These are phyloP conservation scores for Melinaea menophilus DNA, from an alignment of 2,888 invertebrate species.

Conservation along the genomic window DNA sequence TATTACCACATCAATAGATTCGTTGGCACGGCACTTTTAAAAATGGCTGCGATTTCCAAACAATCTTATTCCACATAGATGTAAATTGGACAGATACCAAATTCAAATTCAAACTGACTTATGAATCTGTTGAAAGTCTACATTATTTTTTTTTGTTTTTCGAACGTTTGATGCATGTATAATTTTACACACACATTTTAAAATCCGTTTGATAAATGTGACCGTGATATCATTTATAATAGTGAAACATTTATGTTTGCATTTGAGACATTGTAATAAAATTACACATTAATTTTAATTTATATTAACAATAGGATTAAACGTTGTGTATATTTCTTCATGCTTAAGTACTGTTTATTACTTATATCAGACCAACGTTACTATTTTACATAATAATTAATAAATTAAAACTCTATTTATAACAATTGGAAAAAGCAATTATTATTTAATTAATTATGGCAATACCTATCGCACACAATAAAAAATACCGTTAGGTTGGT, in stretches of 20 bases:
- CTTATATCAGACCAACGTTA: no score
- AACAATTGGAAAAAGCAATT: no score
- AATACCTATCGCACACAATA: conserved; percentile 11
- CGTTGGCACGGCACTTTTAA: conserved; percentile 24
- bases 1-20: conserved; percentile 28
- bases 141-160: conserved; percentile 18
- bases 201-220: not conserved
- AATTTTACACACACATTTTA: conserved; percentile 4
- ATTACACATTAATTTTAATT: not conserved
- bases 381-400: no score
- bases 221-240: conserved; percentile 13
- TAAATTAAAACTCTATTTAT: no score
- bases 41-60: conserved; percentile 31
- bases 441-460: not conserved
- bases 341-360: no score
- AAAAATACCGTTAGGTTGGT: no score
- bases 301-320: no score
- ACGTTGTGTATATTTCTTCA: no score
- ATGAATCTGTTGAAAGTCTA: conserved; percentile 29
- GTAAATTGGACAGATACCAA: conserved; percentile 31
- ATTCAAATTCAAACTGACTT: conserved; percentile 23
- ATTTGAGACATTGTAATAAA: not conserved
- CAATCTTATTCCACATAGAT: conserved; percentile 29
- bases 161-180: conserved; percentile 15
- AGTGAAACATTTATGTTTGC: conserved; percentile 7